These are phyloP conservation scores for Apoderus coryli DNA, from an alignment of 2,888 invertebrate species.

Conservation along the genomic window DNA sequence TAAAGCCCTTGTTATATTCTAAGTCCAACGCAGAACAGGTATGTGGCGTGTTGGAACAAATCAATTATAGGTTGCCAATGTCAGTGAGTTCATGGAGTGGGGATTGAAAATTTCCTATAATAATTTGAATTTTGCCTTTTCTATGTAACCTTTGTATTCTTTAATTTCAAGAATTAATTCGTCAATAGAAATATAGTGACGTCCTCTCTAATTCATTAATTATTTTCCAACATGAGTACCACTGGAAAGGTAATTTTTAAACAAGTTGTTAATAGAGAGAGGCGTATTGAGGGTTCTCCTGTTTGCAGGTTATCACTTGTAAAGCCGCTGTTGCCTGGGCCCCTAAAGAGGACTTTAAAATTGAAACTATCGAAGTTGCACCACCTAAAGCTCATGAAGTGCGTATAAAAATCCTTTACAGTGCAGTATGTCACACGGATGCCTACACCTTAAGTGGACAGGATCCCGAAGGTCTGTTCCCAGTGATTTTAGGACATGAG, in stretches of 20 bases:
- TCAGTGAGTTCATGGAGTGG: no score
- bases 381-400: slow-evolving; percentile 92
- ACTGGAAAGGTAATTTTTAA: slow-evolving; percentile 7
- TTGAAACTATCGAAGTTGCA: slow-evolving; percentile 88
- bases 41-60: no score
- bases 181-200: no score
- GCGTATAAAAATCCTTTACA: slow-evolving; percentile 60
- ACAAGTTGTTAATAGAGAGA: slow-evolving; percentile 5
- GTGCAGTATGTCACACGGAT: slow-evolving; percentile 87
- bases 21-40: no score
- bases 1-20: no score
- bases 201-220: no score
- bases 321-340: slow-evolving; percentile 96
- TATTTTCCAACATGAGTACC: slow-evolving; percentile 8
- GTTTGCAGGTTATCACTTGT: slow-evolving; percentile 66
- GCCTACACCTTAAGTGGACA: slow-evolving; percentile 76
- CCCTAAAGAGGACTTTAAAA: slow-evolving; percentile 70
- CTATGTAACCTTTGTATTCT: no score
- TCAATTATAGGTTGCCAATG: no score
- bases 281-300: neutral
- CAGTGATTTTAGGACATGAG: slow-evolving; percentile 91
- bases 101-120: no score
- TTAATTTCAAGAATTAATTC: no score
- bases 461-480: slow-evolving; percentile 86
- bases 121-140: no score